phyloP scores from a whole-genome alignment of 2,888 invertebrate species.

The Acronicta psi region DNA sequence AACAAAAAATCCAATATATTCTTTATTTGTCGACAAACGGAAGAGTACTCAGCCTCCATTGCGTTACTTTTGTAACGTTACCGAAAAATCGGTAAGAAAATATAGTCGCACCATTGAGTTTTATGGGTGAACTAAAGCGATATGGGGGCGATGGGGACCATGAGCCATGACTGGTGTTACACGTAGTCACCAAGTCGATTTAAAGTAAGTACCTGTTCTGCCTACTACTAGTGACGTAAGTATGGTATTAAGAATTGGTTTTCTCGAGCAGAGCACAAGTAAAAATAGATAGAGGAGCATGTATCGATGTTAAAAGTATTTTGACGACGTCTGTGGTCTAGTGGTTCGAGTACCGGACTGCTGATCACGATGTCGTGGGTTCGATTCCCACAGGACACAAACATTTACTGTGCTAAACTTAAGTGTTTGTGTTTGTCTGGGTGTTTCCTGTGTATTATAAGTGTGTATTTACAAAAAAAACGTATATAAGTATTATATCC shows the following conservation, averaged over 20 bases:
- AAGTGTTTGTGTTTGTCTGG: no score
- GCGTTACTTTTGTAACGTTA: constrained; percentile 28
- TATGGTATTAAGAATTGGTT: background rate
- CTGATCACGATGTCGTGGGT: no score
- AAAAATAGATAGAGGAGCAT: no score
- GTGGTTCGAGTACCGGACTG: no score
- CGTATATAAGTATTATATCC: no score
- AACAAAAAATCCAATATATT: constrained; percentile 52
- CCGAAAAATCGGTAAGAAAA: constrained; percentile 39
- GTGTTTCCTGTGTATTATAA: no score
- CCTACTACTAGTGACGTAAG: constrained; percentile 24
- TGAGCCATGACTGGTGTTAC: constrained; percentile 39
- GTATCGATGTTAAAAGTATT: no score
- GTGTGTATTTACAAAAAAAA: no score
- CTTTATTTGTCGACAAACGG: constrained; percentile 47
- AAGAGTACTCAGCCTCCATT: constrained; percentile 34
- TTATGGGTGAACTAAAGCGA: constrained; percentile 49
- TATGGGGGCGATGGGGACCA: constrained; percentile 35
- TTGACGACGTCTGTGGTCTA: no score
- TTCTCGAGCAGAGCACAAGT: background rate
- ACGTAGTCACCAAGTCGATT: constrained; percentile 41
- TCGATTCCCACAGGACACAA: no score
- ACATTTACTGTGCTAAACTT: no score
- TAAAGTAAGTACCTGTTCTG: constrained; percentile 39
- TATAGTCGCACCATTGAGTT: constrained; percentile 47